Percentiles rank a stretch among this genome's conserved stretches.
Conservation (phyloP, 2,113 vertebrate genomes). For the Irena cyanogastra region DNA sequence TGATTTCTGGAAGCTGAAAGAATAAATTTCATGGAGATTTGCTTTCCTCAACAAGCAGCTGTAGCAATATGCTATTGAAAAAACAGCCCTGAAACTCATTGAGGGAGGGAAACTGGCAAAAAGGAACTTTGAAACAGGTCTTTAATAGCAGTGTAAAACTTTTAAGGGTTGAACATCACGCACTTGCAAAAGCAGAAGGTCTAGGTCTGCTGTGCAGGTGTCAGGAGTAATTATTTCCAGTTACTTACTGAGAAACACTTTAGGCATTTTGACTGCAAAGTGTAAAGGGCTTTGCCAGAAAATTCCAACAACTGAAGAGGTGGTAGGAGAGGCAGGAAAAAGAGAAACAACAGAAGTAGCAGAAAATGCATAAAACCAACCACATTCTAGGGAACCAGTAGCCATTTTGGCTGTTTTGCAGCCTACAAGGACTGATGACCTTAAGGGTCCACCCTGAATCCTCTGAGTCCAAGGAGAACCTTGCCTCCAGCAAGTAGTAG, state of each 20-base stretch:
- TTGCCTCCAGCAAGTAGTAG: not conserved
- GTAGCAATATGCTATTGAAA: not conserved
- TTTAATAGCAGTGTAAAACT: slow-evolving; percentile 34
- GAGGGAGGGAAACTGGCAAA: slow-evolving; percentile 33
- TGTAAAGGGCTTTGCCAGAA: not conserved
- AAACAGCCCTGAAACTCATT: slow-evolving; percentile 21
- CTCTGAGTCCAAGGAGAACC: not conserved
- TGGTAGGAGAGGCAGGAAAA: not conserved
- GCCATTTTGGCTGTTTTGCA: not conserved
- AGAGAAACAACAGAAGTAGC: not conserved
- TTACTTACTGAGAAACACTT: slow-evolving; percentile 23
- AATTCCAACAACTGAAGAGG: not conserved
- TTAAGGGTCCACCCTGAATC: not conserved
- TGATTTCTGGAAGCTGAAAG: slow-evolving; percentile 20
- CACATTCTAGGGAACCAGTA: not conserved
- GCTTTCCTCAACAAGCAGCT: not conserved
- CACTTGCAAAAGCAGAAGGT: slow-evolving; percentile 51
- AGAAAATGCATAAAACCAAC: not conserved
- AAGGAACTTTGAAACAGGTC: slow-evolving; percentile 53
- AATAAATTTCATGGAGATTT: slow-evolving; percentile 35
- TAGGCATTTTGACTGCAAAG: slow-evolving; percentile 6
- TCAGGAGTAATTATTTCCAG: slow-evolving; percentile 64
- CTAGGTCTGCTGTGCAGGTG: slow-evolving; percentile 54
- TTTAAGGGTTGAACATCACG: slow-evolving; percentile 31
- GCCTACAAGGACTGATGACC: not conserved